A percentile compares a stretch with the other conserved stretches of the same genome.
These are phyloP conservation scores for Falco columbarius DNA, from an alignment of 2,797 vertebrate genomes.

Conservation along the genomic window DNA sequence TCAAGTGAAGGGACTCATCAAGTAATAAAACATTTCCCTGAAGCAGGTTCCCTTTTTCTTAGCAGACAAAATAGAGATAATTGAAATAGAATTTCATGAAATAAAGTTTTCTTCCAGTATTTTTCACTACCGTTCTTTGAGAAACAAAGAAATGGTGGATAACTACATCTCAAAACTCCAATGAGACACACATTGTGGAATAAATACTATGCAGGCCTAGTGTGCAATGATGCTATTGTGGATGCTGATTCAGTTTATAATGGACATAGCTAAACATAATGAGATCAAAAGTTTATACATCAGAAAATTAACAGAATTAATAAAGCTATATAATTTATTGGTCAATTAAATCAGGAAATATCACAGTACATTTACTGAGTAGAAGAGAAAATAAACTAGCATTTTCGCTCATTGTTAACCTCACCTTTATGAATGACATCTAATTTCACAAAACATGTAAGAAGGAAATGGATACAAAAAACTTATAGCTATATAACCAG, in stretches of 20 bases:
- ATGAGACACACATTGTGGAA: not conserved
- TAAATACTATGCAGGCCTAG: not conserved
- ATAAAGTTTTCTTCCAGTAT: not conserved
- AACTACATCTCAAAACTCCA: not conserved
- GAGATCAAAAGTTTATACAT: not conserved
- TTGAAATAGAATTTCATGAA: not conserved
- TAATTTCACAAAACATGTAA: not conserved
- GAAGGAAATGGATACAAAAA: not conserved
- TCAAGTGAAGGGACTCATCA: not conserved
- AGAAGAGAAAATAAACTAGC: not conserved
- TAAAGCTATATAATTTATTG: not conserved
- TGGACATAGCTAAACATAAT: not conserved
- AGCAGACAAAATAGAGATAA: not conserved
- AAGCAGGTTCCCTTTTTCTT: not conserved
- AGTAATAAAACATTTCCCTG: conserved; percentile 24
- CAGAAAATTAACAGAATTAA: not conserved
- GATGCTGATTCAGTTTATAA: not conserved
- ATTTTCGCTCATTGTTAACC: not conserved
- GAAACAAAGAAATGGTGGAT: not conserved
- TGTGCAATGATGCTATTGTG: not conserved
- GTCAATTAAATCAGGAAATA: not conserved
- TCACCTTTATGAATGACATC: not conserved
- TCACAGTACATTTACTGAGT: not conserved
- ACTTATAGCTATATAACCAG: not conserved
- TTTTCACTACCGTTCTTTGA: not conserved